Base-by-base conservation (phyloP, 2,113 vertebrate species). In the Thryonomys swinderianus region DNA sequence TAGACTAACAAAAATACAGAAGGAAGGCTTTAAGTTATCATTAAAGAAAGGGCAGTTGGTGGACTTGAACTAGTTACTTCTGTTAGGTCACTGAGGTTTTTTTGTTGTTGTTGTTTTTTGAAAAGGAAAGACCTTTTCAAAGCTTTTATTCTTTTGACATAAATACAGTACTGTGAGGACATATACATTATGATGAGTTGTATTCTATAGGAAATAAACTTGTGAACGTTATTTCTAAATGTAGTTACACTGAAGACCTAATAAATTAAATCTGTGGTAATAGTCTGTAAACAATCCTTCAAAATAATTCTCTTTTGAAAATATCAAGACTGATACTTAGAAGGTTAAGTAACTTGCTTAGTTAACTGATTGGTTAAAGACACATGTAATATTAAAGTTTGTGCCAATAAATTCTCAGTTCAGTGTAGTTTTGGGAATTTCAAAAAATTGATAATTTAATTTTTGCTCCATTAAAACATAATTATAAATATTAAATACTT, bases 401-500 rank as follows among this genome's bases (percentile, higher is more conserved):
- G 45, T 20, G 53, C 57, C 12, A 59, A 12, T 21, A 93, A 40
- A 66, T 94, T 88, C n/a, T 53, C n/a, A 88, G 12, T 53, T 71
- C n/a, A 86, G 25, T 93, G 6, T 23, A 59, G 53, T 76, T 94
- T 94, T 40, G 85, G 16, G 18, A 67, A 30, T 61, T 79, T 93
- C 62, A 40, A 61, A 93, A 95, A 95, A 66, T 25, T 71, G 21
- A 42, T 90, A 8, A 76, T 85, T 59, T 94, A 76, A 8, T 90
- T 9, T 94, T 91, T 94, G 30, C 48, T 84, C 45, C 64, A 66
- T 85, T 86, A 27, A 94, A 88, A 6, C 53, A 71, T 71, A 85
- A 88, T 84, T 82, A 85, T 82, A 78, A 90, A 16, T 10, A 91
- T 76, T n/a, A 94, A 79, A 66, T 94, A 78, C 73, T 94, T 95